Percentiles rank a stretch among this genome's conserved stretches.
These are phyloP conservation scores for Ceuthmochares aereus DNA, from an alignment of 2,113 vertebrate species.

Conservation along the genomic window DNA sequence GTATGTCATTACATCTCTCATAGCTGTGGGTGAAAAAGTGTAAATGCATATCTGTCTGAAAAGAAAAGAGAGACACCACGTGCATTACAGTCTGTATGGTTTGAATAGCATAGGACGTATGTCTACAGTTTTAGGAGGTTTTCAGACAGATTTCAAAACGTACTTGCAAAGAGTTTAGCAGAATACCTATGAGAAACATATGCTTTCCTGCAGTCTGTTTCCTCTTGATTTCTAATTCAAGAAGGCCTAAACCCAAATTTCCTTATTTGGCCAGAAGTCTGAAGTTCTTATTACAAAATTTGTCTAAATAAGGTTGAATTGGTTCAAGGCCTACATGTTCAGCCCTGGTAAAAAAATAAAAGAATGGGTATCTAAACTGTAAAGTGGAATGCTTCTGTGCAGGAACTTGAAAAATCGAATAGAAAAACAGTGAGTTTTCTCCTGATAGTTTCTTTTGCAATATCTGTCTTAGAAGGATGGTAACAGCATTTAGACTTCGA, in stretches of 20 bases:
- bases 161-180: neutral
- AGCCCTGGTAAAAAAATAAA: neutral
- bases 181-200: neutral
- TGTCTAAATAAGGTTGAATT: neutral
- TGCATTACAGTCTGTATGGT: neutral
- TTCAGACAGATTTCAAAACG: neutral
- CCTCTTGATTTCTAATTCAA: neutral
- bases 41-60: neutral
- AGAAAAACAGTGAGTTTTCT: neutral
- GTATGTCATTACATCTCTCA: neutral
- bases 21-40: neutral
- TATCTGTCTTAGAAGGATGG: neutral
- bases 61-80: neutral
- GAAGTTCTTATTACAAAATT: neutral
- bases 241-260: neutral
- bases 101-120: neutral
- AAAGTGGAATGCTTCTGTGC: neutral
- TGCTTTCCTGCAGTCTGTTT: neutral
- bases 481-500: neutral
- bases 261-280: neutral
- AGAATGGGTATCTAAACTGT: neutral
- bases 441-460: neutral
- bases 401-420: neutral
- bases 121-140: neutral
- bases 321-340: neutral